Conservation (phyloP, 2,888 invertebrate species). For the Andrena chrysosceles region DNA sequence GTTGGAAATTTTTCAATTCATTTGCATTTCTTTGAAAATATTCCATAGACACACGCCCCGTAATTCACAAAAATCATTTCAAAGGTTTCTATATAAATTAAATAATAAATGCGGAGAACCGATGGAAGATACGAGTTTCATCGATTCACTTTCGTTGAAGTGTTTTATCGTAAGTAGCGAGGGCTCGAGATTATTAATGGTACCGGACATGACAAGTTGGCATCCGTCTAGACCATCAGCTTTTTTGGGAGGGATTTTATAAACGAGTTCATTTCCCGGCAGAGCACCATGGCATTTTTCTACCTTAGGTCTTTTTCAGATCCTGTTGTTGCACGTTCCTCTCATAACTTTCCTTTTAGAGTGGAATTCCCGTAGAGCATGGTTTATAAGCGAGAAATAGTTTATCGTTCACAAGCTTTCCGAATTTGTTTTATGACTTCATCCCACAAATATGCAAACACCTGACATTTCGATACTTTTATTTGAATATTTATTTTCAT, state of each 20-base stretch:
- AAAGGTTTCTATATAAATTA: too few species aligned
- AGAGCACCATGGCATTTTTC: background rate
- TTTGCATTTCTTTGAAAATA: too few species aligned
- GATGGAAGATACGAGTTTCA: background rate
- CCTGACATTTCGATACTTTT: background rate
- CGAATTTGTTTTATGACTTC: background rate
- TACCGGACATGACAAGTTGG: slow-evolving; percentile 7
- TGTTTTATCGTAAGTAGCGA: slow-evolving; percentile 9
- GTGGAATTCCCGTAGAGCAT: background rate
- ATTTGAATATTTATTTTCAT: too few species aligned
- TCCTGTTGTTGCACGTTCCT: background rate
- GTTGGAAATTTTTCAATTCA: too few species aligned
- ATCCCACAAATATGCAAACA: background rate
- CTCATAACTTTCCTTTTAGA: background rate
- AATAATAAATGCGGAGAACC: background rate
- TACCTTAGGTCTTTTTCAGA: background rate
- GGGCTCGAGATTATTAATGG: slow-evolving; percentile 3
- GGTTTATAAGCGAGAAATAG: background rate
- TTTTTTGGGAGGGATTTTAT: slow-evolving; percentile 37
- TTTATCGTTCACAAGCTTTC: background rate
- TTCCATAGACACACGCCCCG: too few species aligned
- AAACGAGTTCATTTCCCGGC: slow-evolving; percentile 41
- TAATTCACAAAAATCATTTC: too few species aligned
- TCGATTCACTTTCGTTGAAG: background rate
- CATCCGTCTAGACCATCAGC: slow-evolving; percentile 22